Percentiles rank a stretch among this genome's conserved stretches.
Evolutionary conservation across 2,113 vertebrate genomes (phyloP).

Genomic region (Taurulus bubalis): DNA sequence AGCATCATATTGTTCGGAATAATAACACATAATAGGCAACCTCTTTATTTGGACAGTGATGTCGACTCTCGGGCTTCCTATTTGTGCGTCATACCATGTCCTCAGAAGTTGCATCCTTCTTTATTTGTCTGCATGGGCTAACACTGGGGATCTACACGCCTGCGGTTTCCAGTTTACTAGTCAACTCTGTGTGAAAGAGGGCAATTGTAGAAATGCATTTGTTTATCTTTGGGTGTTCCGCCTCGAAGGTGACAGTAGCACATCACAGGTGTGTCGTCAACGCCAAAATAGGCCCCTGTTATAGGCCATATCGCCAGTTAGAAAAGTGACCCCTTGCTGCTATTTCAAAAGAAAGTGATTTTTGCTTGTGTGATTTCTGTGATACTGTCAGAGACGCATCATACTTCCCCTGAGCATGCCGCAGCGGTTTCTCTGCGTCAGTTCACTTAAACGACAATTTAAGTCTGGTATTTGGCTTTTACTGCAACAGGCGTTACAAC

Average conservation of each 20-base stretch:
- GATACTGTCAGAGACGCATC: background rate
- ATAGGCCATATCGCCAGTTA: background rate
- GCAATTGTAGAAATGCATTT: background rate
- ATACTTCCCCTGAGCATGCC: background rate
- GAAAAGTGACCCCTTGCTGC: background rate
- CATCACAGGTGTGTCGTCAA: background rate
- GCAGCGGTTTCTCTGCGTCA: background rate
- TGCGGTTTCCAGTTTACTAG: background rate
- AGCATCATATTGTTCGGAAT: background rate
- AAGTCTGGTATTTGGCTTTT: slow-evolving; percentile 4
- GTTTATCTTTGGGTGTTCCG: background rate
- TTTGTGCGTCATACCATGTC: background rate
- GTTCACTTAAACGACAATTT: no score
- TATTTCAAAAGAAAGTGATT: background rate
- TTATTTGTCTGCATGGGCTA: background rate
- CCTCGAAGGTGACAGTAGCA: background rate
- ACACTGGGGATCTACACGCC: background rate
- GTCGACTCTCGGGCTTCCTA: background rate
- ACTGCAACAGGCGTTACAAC: background rate
- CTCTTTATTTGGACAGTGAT: background rate
- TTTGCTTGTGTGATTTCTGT: background rate
- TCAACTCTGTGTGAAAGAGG: background rate
- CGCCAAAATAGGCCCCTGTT: background rate
- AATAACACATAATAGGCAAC: no score
- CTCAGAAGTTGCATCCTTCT: background rate